A percentile compares a stretch with the other conserved stretches of the same genome.
These are phyloP conservation scores for Erpornis zantholeuca DNA, from an alignment of 2,113 vertebrate genomes.

Conservation along the genomic window DNA sequence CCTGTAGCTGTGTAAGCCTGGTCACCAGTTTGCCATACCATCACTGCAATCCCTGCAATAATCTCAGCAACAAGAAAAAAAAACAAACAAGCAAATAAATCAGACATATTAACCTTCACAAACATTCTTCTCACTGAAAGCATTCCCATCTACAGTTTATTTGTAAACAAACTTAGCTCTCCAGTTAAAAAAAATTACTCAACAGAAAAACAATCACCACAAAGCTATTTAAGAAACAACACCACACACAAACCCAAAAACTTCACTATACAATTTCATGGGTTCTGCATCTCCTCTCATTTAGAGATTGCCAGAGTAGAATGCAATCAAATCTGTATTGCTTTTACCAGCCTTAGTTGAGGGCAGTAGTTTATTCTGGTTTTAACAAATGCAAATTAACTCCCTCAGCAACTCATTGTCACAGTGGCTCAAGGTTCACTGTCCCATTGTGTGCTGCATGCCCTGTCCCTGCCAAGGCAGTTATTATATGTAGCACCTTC, in stretches of 20 bases:
- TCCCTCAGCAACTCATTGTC: background rate
- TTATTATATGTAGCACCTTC: background rate
- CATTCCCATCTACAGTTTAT: background rate
- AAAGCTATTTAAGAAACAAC: background rate
- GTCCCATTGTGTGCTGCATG: background rate
- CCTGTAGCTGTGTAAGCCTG: background rate
- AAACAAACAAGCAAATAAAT: background rate
- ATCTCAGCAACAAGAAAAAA: background rate
- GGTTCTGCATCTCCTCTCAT: background rate
- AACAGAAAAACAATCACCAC: background rate
- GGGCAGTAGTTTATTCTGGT: background rate
- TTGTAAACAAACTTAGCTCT: background rate
- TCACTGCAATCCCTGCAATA: background rate
- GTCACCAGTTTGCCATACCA: background rate
- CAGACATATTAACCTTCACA: background rate
- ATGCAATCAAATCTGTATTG: background rate
- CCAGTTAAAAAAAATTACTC: background rate
- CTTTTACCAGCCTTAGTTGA: background rate
- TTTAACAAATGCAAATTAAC: conserved; percentile 21
- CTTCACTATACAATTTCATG: background rate
- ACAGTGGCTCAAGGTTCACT: background rate
- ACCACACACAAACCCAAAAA: background rate
- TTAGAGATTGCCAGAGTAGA: background rate
- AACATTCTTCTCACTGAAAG: background rate
- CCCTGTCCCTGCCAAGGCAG: background rate